These are phyloP conservation scores for Cyprinodon diabolis DNA, from an alignment of 2,797 vertebrate genomes.

Conservation along the genomic window DNA sequence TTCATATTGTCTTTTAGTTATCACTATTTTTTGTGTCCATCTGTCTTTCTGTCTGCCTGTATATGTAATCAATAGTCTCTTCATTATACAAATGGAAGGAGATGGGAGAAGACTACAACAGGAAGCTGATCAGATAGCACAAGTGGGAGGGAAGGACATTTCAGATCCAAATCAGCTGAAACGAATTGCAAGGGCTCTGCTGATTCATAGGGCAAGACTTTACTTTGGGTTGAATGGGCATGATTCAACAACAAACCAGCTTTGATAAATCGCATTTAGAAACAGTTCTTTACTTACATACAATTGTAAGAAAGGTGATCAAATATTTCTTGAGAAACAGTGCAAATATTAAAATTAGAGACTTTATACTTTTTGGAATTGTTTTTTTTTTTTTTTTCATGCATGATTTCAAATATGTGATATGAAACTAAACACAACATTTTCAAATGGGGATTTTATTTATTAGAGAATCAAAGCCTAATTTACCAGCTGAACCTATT, in stretches of 20 bases:
- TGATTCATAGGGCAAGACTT: slow-evolving; percentile 70
- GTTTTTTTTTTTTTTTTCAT: no score
- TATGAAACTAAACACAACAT: no score
- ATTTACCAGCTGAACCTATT: not conserved
- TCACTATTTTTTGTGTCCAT: slow-evolving; percentile 44
- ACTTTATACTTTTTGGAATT: not conserved
- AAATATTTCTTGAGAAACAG: no score
- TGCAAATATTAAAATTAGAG: not conserved
- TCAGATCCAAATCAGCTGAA: slow-evolving; percentile 72
- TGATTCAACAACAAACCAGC: slow-evolving; percentile 54
- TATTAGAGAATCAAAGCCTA: not conserved
- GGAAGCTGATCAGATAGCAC: slow-evolving; percentile 72
- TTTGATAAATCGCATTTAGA: not conserved
- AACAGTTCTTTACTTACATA: no score
- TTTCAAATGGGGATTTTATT: no score
- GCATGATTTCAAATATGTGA: no score
- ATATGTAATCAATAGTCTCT: slow-evolving; percentile 70
- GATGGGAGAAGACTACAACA: slow-evolving; percentile 64
- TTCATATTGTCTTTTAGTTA: slow-evolving; percentile 25
- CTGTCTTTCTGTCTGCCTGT: slow-evolving; percentile 62
- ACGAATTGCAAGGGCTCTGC: slow-evolving; percentile 69
- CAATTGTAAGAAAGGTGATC: not conserved
- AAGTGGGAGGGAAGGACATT: slow-evolving; percentile 67
- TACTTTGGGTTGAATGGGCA: slow-evolving; percentile 49
- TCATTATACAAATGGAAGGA: slow-evolving; percentile 75